A percentile compares a stretch with the other conserved stretches of the same genome.
These are phyloP conservation scores for Chaenogobius annularis DNA, from an alignment of 2,113 vertebrate genomes.

Conservation along the genomic window DNA sequence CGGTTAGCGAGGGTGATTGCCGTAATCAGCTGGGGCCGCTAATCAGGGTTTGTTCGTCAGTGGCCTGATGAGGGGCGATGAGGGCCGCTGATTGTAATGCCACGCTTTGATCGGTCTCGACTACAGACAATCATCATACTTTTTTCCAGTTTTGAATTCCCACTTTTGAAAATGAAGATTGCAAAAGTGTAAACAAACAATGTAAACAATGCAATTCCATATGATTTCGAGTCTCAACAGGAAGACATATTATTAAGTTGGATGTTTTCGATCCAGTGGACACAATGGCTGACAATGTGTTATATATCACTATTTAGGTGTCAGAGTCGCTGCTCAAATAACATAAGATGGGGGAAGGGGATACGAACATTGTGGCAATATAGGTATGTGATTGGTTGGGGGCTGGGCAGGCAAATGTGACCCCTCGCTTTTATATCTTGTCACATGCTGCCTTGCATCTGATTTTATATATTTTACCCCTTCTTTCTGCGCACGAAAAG, in stretches of 20 bases:
- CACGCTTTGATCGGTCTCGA: slow-evolving; percentile 67
- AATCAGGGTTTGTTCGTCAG: slow-evolving; percentile 82
- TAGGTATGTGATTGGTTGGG: slow-evolving; percentile 35
- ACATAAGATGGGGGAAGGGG: slow-evolving; percentile 38
- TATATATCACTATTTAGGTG: slow-evolving; percentile 60
- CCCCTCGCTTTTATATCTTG: slow-evolving; percentile 63
- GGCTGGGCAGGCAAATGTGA: slow-evolving; percentile 54
- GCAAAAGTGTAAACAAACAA: slow-evolving; percentile 67
- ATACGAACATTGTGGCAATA: slow-evolving; percentile 33
- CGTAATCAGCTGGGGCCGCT: slow-evolving; percentile 80
- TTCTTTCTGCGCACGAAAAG: slow-evolving; percentile 66
- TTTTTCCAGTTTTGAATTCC: background rate
- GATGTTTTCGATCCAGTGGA: slow-evolving; percentile 52
- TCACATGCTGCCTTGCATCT: slow-evolving; percentile 51
- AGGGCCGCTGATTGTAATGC: slow-evolving; percentile 80
- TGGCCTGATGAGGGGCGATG: slow-evolving; percentile 77
- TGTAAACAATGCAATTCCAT: slow-evolving; percentile 35
- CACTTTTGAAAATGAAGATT: slow-evolving; percentile 32
- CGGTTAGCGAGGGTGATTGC: slow-evolving; percentile 75
- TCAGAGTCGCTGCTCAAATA: slow-evolving; percentile 53
- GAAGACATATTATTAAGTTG: slow-evolving; percentile 31
- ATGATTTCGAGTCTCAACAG: slow-evolving; percentile 4
- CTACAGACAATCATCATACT: slow-evolving; percentile 62
- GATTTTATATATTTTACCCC: slow-evolving; percentile 12
- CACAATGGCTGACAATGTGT: slow-evolving; percentile 29